phyloP scores from a whole-genome alignment of 2,888 invertebrate genomes.

The Phlogophora meticulosa region DNA sequence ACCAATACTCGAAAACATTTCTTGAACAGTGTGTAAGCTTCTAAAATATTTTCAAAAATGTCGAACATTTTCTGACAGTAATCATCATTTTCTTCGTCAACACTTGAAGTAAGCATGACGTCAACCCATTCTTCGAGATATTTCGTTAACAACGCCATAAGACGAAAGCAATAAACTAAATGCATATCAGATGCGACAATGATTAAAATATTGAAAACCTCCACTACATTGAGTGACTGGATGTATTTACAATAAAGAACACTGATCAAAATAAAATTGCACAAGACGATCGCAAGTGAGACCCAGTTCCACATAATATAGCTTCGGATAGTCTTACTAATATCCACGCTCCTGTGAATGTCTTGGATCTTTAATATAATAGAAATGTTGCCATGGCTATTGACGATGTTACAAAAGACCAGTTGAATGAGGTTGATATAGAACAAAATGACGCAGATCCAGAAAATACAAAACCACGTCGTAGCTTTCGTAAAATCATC shows the following conservation, averaged over 20 bases:
- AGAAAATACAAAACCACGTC: no score
- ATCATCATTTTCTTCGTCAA: neutral
- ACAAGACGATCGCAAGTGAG: neutral
- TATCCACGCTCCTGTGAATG: neutral
- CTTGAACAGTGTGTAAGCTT: neutral
- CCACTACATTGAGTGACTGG: neutral
- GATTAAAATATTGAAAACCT: neutral
- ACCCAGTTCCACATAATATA: neutral
- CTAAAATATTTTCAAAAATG: conserved; percentile 2
- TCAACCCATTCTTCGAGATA: neutral
- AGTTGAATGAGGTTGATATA: neutral
- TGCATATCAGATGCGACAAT: neutral
- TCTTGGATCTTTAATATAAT: neutral
- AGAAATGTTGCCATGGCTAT: neutral
- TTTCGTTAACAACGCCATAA: neutral
- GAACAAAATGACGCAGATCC: neutral
- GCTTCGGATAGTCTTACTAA: neutral
- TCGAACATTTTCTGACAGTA: neutral
- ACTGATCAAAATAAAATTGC: no score
- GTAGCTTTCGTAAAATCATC: no score
- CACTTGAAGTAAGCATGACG: neutral
- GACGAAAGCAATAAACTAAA: neutral
- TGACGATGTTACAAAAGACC: neutral
- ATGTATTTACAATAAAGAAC: neutral
- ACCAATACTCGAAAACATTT: neutral